phyloP scores from a whole-genome alignment of 2,888 invertebrate species.

The Sphaeridia pumilis region DNA sequence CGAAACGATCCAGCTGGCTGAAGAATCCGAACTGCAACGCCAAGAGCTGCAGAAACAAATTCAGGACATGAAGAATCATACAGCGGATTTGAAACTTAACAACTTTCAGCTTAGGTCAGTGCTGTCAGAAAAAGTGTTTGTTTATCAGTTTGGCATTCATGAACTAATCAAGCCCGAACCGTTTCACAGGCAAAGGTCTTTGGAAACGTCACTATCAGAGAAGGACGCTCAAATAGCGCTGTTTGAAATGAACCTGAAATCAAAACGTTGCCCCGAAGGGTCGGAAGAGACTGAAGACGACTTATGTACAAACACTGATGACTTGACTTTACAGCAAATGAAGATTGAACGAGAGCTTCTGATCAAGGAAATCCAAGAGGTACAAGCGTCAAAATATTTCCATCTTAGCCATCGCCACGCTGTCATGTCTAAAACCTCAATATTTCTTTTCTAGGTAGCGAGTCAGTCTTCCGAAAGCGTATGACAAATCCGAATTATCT shows the following conservation, averaged over 20 bases:
- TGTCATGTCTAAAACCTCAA: not conserved
- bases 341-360: constrained; percentile 17
- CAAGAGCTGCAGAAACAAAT: constrained; percentile 3
- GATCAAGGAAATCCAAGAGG: constrained; percentile 17
- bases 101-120: constrained; percentile 12
- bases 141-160: not conserved
- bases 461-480: constrained; percentile 2
- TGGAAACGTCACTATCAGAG: constrained; percentile 19
- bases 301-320: not conserved
- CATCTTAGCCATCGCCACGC: too few species aligned
- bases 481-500: not conserved
- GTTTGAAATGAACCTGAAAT: constrained; percentile 11
- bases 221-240: constrained; percentile 26
- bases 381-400: too few species aligned
- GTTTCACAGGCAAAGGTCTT: constrained; percentile 19
- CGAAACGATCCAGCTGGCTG: constrained; percentile 14
- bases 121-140: not conserved
- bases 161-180: not conserved
- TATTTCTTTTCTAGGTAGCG: not conserved
- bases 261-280: not conserved
- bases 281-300: not conserved
- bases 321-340: constrained; percentile 1
- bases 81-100: constrained; percentile 5
- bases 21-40: constrained; percentile 8
- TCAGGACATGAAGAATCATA: not conserved